Evolutionary conservation across 2,113 vertebrate genomes (phyloP), one percentile per base, ranked within the genome.

Genomic region (Rostratula benghalensis): DNA sequence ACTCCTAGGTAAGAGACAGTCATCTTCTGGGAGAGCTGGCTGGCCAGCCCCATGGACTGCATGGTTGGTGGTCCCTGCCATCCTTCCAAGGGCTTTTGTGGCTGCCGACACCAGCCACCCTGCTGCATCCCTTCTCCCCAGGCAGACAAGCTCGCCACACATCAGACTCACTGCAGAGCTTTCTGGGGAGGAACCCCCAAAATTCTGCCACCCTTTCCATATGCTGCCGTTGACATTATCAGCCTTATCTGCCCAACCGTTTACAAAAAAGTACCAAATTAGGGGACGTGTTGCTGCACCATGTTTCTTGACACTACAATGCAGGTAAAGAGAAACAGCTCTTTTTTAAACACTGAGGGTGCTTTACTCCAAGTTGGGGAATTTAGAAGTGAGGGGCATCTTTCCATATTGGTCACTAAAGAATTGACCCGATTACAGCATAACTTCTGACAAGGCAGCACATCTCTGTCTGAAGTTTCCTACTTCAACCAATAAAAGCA

Each of bases 141-240:
- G 22, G 13, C 56, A 61, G 50, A 41, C 18, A 27, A 37, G 35
- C 23, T 51, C 82, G 57, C 9, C 45, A 5, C 31, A 3, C 22
- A 31, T 1, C 67, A 80, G 43, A 77, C 48, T 69, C 28, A 1
- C 8, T 8, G 43, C 45, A 30, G 35, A 70, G 67, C 19, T 56
- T 0, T 0, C 24, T 70, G 63, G 51, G 53, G 68, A 53, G 18
- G 25, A 30, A 3, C 24, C 30, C 51, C 39, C 2, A 0, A 10
- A 80, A 37, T 4, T 23, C 33, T 83, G 51, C 37, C 8, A 17
- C 3, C 19, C n/a, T 69, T 69, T 46, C 43, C 51, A 86, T 51
- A 57, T n/a, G 13, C 56, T 77, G 41, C 25, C 67, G 89, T 50
- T 35, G 23, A 46, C n/a, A 2, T 10, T 1, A 4, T 31, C 82